Conservation (phyloP, 2,888 invertebrate species). For the Drosophila cognata region DNA sequence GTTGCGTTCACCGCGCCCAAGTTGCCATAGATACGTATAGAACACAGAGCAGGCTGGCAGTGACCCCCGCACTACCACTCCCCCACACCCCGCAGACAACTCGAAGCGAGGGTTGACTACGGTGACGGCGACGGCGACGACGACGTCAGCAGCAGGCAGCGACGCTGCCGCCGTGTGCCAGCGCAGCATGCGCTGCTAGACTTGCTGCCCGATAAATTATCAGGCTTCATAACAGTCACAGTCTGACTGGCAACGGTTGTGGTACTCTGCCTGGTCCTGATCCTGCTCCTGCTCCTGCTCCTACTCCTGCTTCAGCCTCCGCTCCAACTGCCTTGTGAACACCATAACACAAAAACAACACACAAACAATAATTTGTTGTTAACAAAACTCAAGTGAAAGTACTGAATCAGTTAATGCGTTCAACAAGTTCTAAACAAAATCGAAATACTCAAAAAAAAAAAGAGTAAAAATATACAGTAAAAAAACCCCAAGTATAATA, state of each 20-base stretch:
- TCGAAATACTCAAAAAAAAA: neutral
- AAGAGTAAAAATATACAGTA: conserved; percentile 4
- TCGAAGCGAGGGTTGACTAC: conserved; percentile 35
- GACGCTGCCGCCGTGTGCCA: conserved; percentile 39
- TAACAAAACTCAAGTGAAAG: conserved; percentile 46
- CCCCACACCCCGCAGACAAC: conserved; percentile 1
- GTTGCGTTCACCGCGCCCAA: conserved; percentile 78
- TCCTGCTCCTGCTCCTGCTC: conserved; percentile 12
- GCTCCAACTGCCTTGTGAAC: conserved; percentile 12
- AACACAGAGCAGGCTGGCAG: conserved; percentile 1
- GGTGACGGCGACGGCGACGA: conserved; percentile 19
- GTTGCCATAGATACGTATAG: conserved; percentile 74
- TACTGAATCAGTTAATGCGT: conserved; percentile 6
- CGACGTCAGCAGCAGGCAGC: conserved; percentile 29
- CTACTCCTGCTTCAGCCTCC: conserved; percentile 1
- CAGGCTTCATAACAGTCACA: conserved; percentile 80
- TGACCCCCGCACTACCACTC: neutral
- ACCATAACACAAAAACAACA: conserved; percentile 5
- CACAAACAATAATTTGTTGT: conserved; percentile 36
- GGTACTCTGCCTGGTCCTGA: conserved; percentile 43
- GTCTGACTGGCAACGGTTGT: conserved; percentile 74
- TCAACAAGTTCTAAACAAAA: conserved; percentile 10
- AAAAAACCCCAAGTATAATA: conserved; percentile 1
- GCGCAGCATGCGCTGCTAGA: conserved; percentile 72
- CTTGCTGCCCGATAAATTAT: conserved; percentile 83